Percentiles rank a stretch among this genome's conserved stretches.
These are phyloP conservation scores for Leucophenga varia DNA, from an alignment of 1,140 invertebrate species.

Conservation along the genomic window DNA sequence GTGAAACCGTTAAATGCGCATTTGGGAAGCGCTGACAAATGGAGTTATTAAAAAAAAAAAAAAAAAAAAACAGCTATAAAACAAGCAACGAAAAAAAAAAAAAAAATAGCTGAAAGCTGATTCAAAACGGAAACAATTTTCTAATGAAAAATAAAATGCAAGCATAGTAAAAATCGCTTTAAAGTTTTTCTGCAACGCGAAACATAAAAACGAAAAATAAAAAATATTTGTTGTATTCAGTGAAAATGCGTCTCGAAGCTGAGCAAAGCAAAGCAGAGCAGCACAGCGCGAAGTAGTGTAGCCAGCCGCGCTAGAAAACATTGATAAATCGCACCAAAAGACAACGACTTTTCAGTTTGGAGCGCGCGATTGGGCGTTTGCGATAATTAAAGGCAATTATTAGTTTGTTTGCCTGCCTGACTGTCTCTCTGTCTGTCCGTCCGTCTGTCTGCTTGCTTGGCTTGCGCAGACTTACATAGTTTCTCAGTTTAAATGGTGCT, in stretches of 20 bases:
- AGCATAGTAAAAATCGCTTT: slow-evolving; percentile 29
- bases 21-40: too few species aligned
- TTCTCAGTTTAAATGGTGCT: too few species aligned
- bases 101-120: not conserved
- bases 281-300: too few species aligned
- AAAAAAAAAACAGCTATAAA: not conserved
- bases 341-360: too few species aligned
- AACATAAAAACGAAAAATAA: slow-evolving; percentile 4
- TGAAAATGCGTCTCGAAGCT: slow-evolving; percentile 6
- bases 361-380: slow-evolving; percentile 45
- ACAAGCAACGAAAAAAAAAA: not conserved
- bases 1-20: too few species aligned
- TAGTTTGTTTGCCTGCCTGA: slow-evolving; percentile 25
- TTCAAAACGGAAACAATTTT: slow-evolving; percentile 48
- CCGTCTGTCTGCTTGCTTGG: too few species aligned
- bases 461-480: too few species aligned
- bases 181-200: slow-evolving; percentile 14
- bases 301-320: not conserved
- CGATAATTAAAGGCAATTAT: slow-evolving; percentile 52
- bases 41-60: not conserved
- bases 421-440: too few species aligned
- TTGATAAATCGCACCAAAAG: too few species aligned
- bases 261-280: slow-evolving; percentile 9
- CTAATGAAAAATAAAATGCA: slow-evolving; percentile 13
- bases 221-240: slow-evolving; percentile 4